A percentile compares a stretch with the other conserved stretches of the same genome.
Evolutionary conservation across 2,113 vertebrate genomes (phyloP).

Genomic region (Dromiciops gliroides): DNA sequence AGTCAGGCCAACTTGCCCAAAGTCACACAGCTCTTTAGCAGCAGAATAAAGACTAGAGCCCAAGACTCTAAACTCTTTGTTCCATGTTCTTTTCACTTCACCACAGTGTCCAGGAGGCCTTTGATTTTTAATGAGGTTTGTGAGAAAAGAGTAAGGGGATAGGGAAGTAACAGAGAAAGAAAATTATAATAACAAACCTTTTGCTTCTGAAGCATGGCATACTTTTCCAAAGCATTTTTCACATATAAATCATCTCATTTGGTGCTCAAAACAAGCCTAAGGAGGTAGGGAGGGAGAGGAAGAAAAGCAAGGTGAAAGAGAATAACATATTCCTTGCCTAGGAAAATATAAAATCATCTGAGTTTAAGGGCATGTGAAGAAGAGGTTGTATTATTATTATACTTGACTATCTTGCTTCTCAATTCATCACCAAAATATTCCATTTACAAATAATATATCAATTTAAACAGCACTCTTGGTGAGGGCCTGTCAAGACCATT

Average conservation of each 20-base stretch:
- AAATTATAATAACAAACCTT: background rate
- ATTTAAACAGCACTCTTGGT: conserved; percentile 13
- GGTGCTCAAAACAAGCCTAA: background rate
- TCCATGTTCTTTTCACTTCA: fast-evolving
- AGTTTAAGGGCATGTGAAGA: background rate
- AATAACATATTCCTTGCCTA: background rate
- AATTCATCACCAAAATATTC: background rate
- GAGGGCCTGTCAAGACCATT: conserved; percentile 31
- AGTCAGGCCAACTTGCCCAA: conserved; percentile 50
- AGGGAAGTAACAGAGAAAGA: background rate
- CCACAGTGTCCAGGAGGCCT: background rate
- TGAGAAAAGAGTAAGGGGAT: background rate
- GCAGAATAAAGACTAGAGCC: background rate
- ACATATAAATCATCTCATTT: background rate
- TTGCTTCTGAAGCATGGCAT: background rate
- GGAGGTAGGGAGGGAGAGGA: background rate
- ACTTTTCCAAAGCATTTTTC: background rate
- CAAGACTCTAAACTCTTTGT: background rate
- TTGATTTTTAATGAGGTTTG: background rate
- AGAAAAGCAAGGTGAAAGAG: background rate
- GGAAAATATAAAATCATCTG: background rate
- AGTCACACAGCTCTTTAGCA: conserved; percentile 32
- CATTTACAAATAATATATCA: conserved; percentile 9
- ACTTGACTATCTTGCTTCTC: conserved; percentile 1
- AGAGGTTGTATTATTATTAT: background rate